Percentiles rank a stretch among this genome's conserved stretches.
These are phyloP conservation scores for Eupeodes latifasciatus DNA, from an alignment of 2,888 invertebrate species.

Conservation along the genomic window DNA sequence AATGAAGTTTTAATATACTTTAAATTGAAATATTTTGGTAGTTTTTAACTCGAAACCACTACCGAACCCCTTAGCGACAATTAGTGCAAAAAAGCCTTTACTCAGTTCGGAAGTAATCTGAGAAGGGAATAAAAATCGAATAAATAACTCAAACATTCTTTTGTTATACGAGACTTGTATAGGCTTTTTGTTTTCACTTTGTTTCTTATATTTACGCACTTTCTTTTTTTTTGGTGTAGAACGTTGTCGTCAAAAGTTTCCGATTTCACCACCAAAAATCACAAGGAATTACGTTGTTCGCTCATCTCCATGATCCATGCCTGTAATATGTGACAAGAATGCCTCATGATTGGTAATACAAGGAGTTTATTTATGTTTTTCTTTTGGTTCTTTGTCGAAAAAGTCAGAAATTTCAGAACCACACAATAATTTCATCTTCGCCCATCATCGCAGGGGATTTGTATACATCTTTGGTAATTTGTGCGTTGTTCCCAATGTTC, in stretches of 20 bases:
- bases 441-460: constrained; percentile 37
- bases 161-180: constrained; percentile 10
- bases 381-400: neutral
- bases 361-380: too few species aligned
- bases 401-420: neutral
- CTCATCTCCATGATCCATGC: constrained; percentile 10
- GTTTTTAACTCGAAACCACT: neutral
- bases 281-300: neutral
- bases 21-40: neutral
- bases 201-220: neutral
- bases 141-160: constrained; percentile 26
- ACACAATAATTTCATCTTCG: constrained; percentile 41
- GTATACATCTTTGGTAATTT: neutral
- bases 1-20: too few species aligned
- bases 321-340: constrained; percentile 33
- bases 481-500: neutral
- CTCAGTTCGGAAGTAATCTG: constrained; percentile 9
- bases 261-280: constrained; percentile 10
- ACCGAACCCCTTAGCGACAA: neutral
- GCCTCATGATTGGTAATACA: neutral
- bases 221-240: neutral
- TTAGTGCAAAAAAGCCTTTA: neutral
- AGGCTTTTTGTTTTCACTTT: constrained; percentile 2
- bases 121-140: constrained; percentile 13
- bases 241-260: constrained; percentile 2